phyloP scores from a whole-genome alignment of 2,888 invertebrate species.

The Eupithecia subfuscata region DNA sequence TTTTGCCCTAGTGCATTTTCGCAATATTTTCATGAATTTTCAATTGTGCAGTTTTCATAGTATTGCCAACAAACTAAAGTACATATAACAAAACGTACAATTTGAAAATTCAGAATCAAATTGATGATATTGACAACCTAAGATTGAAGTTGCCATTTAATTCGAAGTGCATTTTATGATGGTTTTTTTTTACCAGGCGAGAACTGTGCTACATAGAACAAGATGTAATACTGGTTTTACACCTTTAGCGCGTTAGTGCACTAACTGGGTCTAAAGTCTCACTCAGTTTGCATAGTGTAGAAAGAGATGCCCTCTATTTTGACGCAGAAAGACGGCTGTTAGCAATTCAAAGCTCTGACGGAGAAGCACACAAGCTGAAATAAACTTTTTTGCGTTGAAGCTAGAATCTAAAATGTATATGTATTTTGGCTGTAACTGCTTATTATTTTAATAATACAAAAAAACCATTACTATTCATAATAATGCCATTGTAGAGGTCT shows the following conservation, averaged over 20 bases:
- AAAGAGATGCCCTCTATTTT: too few species aligned
- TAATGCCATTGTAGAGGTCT: neutral
- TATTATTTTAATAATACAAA: neutral
- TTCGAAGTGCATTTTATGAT: constrained; percentile 48
- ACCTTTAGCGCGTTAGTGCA: too few species aligned
- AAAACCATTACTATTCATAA: neutral
- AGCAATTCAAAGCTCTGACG: too few species aligned
- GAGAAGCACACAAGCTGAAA: too few species aligned
- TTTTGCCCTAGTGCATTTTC: constrained; percentile 23
- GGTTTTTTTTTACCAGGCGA: constrained; percentile 34
- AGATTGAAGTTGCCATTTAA: constrained; percentile 42
- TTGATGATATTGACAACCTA: constrained; percentile 3
- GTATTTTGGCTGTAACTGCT: too few species aligned
- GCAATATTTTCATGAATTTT: constrained; percentile 3
- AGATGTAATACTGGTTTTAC: neutral
- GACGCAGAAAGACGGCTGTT: too few species aligned
- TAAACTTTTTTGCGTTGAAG: too few species aligned
- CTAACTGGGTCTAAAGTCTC: too few species aligned
- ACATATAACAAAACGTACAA: neutral
- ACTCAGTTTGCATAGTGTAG: too few species aligned
- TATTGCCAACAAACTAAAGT: neutral
- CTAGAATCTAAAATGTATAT: too few species aligned
- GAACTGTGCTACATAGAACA: constrained; percentile 18
- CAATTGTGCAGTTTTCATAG: constrained; percentile 1
- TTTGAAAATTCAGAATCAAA: neutral